Conservation (phyloP, 2,888 invertebrate species). For the Drosophila mercatorum region DNA sequence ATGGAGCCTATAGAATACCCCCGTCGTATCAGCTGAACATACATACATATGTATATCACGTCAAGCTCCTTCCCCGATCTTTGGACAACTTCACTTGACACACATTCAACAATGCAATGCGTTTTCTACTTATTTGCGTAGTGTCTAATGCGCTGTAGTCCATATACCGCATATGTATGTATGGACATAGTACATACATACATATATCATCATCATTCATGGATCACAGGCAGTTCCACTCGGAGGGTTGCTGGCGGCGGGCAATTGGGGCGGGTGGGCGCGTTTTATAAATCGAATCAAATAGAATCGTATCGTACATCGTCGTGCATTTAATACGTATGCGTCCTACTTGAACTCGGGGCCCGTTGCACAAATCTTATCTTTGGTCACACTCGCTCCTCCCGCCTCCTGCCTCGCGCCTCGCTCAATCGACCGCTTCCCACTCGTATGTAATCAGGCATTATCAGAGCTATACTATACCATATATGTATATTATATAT, state of each 20-base stretch:
- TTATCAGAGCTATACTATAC: constrained; percentile 57
- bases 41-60: not conserved
- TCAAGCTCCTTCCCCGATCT: constrained; percentile 3
- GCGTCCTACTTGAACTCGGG: constrained; percentile 69
- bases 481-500: not conserved
- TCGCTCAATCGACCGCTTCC: constrained; percentile 24
- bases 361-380: constrained; percentile 76
- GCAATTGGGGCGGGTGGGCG: constrained; percentile 25
- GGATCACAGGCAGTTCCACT: constrained; percentile 21
- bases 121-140: not conserved
- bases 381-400: constrained; percentile 44
- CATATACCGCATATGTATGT: not conserved
- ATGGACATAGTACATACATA: not conserved
- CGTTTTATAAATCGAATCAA: constrained; percentile 27
- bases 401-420: not conserved
- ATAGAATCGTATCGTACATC: constrained; percentile 33
- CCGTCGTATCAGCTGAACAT: constrained; percentile 5
- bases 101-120: constrained; percentile 24
- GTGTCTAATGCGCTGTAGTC: constrained; percentile 18
- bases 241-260: constrained; percentile 2
- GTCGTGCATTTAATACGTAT: constrained; percentile 42
- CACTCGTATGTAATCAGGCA: constrained; percentile 66
- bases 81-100: constrained; percentile 29
- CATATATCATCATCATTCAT: constrained; percentile 28
- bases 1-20: no score